These are phyloP conservation scores for Notiomystis cincta DNA, from an alignment of 2,113 vertebrate genomes.

Conservation along the genomic window DNA sequence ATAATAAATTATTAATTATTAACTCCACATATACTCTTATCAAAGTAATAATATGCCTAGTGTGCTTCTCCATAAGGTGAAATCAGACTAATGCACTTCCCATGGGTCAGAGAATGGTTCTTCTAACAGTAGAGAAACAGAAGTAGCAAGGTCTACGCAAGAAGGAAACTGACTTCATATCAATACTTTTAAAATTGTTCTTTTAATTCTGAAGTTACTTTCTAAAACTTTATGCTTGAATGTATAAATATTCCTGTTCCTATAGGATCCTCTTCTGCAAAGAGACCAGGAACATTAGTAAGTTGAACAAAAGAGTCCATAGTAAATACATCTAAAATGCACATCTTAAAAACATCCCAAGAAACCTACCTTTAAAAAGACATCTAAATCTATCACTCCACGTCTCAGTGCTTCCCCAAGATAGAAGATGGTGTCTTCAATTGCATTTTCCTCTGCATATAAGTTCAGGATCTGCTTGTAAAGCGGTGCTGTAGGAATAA, in stretches of 20 bases:
- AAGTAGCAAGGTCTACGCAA: background rate
- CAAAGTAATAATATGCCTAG: background rate
- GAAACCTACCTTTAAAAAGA: conserved; percentile 91
- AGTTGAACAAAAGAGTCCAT: background rate
- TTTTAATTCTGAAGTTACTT: background rate
- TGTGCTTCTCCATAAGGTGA: background rate
- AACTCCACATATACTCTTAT: background rate
- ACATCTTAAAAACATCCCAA: background rate
- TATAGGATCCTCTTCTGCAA: background rate
- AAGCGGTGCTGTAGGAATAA: conserved; percentile 93
- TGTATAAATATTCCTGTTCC: background rate
- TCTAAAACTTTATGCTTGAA: background rate
- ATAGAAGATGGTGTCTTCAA: conserved; percentile 99
- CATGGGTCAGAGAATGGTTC: background rate
- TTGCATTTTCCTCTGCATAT: conserved; percentile 97
- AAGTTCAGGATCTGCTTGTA: conserved; percentile 99
- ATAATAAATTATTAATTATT: background rate
- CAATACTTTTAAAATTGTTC: background rate
- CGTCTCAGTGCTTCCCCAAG: conserved; percentile 93
- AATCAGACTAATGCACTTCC: background rate
- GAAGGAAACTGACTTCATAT: background rate
- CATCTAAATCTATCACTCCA: conserved; percentile 95
- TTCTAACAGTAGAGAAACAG: background rate
- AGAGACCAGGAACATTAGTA: background rate
- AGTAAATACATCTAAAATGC: background rate